Evolutionary conservation across 2,113 vertebrate genomes (phyloP).

Genomic region (Phocoena phocoena): DNA sequence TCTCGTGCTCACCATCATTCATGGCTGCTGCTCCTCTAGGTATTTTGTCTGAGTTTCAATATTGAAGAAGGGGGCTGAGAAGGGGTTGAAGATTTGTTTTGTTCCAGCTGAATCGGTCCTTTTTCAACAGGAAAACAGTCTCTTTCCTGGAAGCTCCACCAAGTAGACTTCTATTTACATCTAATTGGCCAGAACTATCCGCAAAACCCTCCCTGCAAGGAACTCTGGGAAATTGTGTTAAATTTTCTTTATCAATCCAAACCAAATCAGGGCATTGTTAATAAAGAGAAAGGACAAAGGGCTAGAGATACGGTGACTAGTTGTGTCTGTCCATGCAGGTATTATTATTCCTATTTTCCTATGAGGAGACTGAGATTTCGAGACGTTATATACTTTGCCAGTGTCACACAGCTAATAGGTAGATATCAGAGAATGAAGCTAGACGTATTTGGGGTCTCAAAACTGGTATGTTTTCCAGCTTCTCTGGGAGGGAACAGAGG

Average conservation of each 20-base stretch:
- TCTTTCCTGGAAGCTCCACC: neutral
- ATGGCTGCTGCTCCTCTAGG: neutral
- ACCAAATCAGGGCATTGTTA: neutral
- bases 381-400: neutral
- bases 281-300: neutral
- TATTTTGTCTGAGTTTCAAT: neutral
- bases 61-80: neutral
- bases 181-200: neutral
- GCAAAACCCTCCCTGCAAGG: neutral
- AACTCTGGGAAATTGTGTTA: neutral
- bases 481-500: neutral
- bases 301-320: no score
- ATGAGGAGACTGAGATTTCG: neutral
- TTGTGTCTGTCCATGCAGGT: accelerated
- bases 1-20: neutral
- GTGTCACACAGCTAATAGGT: neutral
- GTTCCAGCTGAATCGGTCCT: neutral
- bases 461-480: neutral
- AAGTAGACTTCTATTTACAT: neutral
- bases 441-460: neutral
- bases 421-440: neutral
- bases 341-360: neutral
- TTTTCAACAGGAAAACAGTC: neutral
- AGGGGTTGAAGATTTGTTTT: neutral
- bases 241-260: neutral